A percentile compares a stretch with the other conserved stretches of the same genome.
Evolutionary conservation across 1,140 invertebrate genomes (phyloP).

Genomic region (Hormaphis cornu): DNA sequence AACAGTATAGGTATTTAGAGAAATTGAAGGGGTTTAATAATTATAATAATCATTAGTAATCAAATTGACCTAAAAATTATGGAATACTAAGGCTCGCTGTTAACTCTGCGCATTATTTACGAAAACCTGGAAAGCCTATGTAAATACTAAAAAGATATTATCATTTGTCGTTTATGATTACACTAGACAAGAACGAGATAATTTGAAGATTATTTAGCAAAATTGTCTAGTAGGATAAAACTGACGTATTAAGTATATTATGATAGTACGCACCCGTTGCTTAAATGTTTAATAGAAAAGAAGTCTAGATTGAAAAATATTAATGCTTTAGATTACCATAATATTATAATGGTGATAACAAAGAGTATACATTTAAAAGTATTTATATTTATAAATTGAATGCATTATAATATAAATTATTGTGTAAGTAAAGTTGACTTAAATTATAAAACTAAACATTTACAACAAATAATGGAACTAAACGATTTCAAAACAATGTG

Average conservation of each 20-base stretch:
- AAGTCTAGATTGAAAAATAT: neutral
- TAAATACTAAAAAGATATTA: conserved; percentile 13
- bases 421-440: conserved; percentile 22
- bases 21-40: neutral
- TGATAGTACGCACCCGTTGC: neutral
- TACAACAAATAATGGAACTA: conserved; percentile 30
- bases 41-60: neutral
- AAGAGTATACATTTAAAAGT: conserved; percentile 19
- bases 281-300: neutral
- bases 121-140: neutral
- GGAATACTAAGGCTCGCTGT: conserved; percentile 2
- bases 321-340: conserved; percentile 1
- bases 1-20: neutral
- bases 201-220: neutral
- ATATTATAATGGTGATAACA: neutral
- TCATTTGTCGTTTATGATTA: neutral
- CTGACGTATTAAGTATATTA: neutral
- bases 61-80: neutral
- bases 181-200: neutral
- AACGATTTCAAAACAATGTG: neutral
- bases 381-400: conserved; percentile 2
- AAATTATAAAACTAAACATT: conserved; percentile 27
- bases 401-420: conserved; percentile 15
- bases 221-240: neutral
- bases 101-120: neutral